These are phyloP conservation scores for Chaetogeoica ovagalla DNA, from an alignment of 2,888 invertebrate species.

Conservation along the genomic window DNA sequence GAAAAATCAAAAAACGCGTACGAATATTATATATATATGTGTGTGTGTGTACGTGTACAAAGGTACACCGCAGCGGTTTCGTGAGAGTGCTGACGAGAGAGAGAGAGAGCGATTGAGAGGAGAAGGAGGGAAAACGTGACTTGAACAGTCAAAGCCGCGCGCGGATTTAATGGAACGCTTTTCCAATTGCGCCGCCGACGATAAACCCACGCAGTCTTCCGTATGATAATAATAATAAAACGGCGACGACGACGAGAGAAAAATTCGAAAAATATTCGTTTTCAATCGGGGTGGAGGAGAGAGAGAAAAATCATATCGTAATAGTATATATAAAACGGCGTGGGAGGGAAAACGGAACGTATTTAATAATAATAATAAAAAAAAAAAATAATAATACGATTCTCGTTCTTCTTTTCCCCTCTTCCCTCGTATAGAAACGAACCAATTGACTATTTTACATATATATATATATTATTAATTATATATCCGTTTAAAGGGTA, in stretches of 20 bases:
- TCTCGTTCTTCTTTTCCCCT: conserved; percentile 1
- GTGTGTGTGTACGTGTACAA: too few species aligned
- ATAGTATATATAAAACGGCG: not conserved
- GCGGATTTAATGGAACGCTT: conserved; percentile 48
- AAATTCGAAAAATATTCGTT: conserved; percentile 29
- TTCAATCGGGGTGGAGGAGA: not conserved
- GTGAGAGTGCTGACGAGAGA: not conserved
- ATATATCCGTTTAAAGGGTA: too few species aligned
- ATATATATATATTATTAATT: too few species aligned
- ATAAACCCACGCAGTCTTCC: conserved; percentile 22
- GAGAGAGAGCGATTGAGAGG: not conserved
- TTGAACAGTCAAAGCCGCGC: conserved; percentile 47
- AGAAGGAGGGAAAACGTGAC: conserved; percentile 35
- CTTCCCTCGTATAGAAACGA: too few species aligned
- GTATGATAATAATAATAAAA: too few species aligned
- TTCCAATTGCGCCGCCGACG: conserved; percentile 27
- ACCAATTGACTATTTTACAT: too few species aligned
- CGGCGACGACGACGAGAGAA: not conserved
- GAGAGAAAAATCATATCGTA: not conserved
- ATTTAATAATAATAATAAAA: not conserved
- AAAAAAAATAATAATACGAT: not conserved
- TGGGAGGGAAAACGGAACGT: not conserved
- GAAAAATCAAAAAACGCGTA: conserved; percentile 28
- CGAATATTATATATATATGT: too few species aligned
- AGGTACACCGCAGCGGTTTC: too few species aligned